Conservation (phyloP, 37 sponge, comb jelly and placozoan genomes). For the Lycopodina hypogea region DNA sequence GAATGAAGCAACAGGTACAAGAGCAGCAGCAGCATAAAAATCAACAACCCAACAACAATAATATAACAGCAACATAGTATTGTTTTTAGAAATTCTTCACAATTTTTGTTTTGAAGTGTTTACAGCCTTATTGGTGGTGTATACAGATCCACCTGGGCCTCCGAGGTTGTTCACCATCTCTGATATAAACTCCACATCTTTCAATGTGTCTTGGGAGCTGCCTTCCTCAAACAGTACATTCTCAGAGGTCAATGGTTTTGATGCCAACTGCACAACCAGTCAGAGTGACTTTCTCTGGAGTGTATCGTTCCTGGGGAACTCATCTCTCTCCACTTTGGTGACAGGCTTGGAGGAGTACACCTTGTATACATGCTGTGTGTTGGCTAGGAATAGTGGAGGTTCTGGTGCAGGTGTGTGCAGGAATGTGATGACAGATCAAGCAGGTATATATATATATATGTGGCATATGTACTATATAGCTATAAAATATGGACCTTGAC, state of each 20-base stretch:
- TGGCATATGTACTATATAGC: too few relatives aligned
- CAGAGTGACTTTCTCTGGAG: too few relatives aligned
- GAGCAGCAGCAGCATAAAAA: background rate
- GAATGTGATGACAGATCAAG: background rate
- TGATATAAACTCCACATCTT: background rate
- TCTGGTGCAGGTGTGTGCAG: background rate
- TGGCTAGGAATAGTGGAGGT: background rate
- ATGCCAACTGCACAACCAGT: background rate
- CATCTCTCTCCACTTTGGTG: background rate
- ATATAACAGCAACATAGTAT: background rate
- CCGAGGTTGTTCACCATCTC: background rate
- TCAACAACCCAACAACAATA: background rate
- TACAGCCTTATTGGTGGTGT: background rate
- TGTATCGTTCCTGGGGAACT: too few relatives aligned
- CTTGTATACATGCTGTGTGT: conserved; percentile 4
- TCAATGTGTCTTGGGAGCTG: background rate
- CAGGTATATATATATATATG: background rate
- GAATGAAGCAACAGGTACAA: too few relatives aligned
- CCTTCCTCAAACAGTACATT: background rate
- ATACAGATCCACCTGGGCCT: background rate
- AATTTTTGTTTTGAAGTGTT: too few relatives aligned
- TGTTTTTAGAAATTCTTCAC: background rate
- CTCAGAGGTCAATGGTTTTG: background rate
- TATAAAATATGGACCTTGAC: too few relatives aligned
- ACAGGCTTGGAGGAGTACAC: conserved; percentile 10